Evolutionary conservation across 1,140 invertebrate species (phyloP), one percentile per base, ranked within the genome.

Genomic region (Drosophila sturtevanti): DNA sequence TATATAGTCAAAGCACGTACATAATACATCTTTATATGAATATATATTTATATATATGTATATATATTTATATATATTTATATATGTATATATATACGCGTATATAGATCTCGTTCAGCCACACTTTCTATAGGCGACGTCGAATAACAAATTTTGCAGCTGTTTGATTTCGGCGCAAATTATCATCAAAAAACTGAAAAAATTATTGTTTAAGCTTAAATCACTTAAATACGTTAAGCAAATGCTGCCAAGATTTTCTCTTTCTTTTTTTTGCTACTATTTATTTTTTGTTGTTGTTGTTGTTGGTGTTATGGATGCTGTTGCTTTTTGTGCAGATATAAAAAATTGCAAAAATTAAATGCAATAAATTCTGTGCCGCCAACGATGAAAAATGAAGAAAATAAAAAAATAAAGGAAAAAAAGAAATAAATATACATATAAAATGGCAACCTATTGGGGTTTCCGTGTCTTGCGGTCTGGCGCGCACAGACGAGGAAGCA

Each of bases 161-260:
- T 82, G 82, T 89, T 86, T 86, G 64, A 86, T 87, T 89, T 86
- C 82, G 66, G 75, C 82, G 79, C 82, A 86, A 87, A 86, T 87
- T 87, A 82, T 81, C 72, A 86, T 84, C 65, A 87, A 75, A 84
- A 82, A 86, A 59, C 52, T 38, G 5, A 62, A 52, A 69, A 73
- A 70, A 82, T 70, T 76, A 82, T 73, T 89, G 84, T 89, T 48
- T 87, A 79, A 87, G 79, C 75, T 60, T 71, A 81, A 81, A 87
- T 86, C 81, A 87, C 75, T 86, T 86, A 87, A 89, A 77, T 68
- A 70, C 76, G 58, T 71, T 79, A 62, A 78, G 71, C 55, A 65
- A 69, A 24, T 31, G 63, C 56, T 74, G 77, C 72, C 81, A 77
- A 68, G 51, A 31, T 56, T 56, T 56, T 16, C 5, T 27, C 4